Evolutionary conservation across 2,113 vertebrate genomes (phyloP).

Genomic region (Odocoileus hemionus): DNA sequence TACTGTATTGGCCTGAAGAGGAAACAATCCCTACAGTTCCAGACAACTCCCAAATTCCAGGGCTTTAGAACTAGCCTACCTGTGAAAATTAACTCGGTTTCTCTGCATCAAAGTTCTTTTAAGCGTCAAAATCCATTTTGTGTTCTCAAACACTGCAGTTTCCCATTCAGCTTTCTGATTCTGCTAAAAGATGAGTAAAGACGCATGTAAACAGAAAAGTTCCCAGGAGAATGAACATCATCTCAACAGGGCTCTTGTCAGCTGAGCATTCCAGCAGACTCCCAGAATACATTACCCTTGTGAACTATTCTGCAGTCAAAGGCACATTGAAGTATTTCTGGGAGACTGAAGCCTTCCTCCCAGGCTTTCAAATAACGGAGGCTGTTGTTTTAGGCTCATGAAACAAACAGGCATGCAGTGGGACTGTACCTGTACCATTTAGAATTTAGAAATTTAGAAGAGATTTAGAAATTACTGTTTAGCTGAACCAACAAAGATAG

Average conservation of each 20-base stretch:
- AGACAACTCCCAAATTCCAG: not conserved
- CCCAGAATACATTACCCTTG: slow-evolving; percentile 28
- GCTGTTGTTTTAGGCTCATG: not conserved
- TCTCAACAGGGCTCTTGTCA: slow-evolving; percentile 26
- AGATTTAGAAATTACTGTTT: not conserved
- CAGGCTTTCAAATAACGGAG: not conserved
- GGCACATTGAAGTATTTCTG: not conserved
- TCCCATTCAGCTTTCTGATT: slow-evolving; percentile 28
- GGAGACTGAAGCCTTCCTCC: not conserved
- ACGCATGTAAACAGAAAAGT: not conserved
- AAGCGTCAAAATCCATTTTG: not conserved
- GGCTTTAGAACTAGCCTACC: not conserved
- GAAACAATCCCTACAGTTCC: not conserved
- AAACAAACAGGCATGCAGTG: not conserved
- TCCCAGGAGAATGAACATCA: not conserved
- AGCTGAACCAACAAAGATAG: not conserved
- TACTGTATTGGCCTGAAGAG: not conserved
- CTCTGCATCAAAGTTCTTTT: not conserved
- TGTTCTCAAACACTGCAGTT: slow-evolving; percentile 39
- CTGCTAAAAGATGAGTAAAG: slow-evolving; percentile 43
- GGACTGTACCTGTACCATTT: not conserved
- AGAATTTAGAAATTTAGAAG: too few relatives aligned
- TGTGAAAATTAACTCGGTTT: not conserved
- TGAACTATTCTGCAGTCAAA: not conserved
- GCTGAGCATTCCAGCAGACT: not conserved